These are phyloP conservation scores for Dryobates pubescens DNA, from an alignment of 2,797 vertebrate species.

Conservation along the genomic window DNA sequence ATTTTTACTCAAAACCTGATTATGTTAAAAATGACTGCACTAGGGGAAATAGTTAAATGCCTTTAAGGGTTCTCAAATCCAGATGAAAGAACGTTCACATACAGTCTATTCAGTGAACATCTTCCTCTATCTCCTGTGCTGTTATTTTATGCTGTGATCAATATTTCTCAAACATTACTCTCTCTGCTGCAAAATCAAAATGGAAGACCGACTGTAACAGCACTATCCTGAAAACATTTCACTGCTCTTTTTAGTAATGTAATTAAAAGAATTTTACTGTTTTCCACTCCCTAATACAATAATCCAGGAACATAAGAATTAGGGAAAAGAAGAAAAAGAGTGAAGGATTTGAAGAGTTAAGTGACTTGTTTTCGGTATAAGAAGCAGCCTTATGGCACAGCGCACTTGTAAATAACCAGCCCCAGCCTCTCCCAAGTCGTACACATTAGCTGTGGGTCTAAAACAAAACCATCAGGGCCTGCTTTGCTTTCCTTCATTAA, in stretches of 20 bases:
- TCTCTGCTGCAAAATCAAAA: constrained; percentile 53
- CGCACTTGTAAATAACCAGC: not conserved
- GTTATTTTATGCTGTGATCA: constrained; percentile 28
- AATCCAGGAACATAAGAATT: not conserved
- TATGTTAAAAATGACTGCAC: constrained; percentile 23
- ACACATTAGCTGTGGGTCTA: not conserved
- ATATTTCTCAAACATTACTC: constrained; percentile 36
- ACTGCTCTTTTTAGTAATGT: not conserved
- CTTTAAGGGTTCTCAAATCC: constrained; percentile 12
- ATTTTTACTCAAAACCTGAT: constrained; percentile 36
- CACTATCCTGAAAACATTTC: not conserved
- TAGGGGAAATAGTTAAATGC: not conserved
- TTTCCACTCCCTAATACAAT: not conserved
- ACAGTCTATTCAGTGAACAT: not conserved
- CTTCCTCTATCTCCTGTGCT: not conserved
- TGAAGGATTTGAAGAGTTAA: not conserved
- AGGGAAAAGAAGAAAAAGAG: not conserved
- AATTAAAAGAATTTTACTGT: not conserved
- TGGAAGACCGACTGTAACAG: constrained; percentile 22
- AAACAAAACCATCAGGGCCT: constrained; percentile 4
- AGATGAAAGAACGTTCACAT: not conserved
- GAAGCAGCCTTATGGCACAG: not conserved
- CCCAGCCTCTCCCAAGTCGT: not conserved
- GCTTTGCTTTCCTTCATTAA: not conserved
- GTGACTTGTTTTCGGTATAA: not conserved